These are phyloP conservation scores for Uloborus plumipes DNA, from an alignment of 2,888 invertebrate species.

Conservation along the genomic window DNA sequence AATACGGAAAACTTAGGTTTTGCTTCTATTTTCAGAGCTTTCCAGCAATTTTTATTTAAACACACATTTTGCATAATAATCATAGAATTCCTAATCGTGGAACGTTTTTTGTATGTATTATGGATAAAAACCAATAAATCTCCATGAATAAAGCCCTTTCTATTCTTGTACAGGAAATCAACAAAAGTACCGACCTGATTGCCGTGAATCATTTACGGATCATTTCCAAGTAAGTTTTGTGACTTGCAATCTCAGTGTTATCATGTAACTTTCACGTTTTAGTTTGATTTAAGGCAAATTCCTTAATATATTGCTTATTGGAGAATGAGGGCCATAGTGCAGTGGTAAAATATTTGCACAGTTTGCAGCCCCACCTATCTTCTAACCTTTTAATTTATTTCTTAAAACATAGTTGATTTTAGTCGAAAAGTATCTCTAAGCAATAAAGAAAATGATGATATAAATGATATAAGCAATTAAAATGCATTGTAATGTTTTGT, in stretches of 20 bases:
- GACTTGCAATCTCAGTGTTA: not conserved
- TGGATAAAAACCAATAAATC: not conserved
- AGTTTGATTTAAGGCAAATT: not conserved
- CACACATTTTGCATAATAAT: too few species aligned
- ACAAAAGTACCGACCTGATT: slow-evolving; percentile 74
- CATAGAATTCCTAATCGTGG: not conserved
- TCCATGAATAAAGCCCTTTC: not conserved
- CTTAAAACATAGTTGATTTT: too few species aligned
- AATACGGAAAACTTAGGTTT: too few species aligned
- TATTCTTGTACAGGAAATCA: slow-evolving; percentile 73
- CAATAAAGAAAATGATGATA: too few species aligned
- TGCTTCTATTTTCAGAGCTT: not conserved
- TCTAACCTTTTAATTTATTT: too few species aligned
- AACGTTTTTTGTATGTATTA: not conserved
- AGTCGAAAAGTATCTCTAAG: too few species aligned
- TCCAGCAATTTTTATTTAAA: too few species aligned
- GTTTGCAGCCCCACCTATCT: too few species aligned
- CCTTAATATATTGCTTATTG: not conserved
- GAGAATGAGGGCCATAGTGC: not conserved
- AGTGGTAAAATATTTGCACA: too few species aligned
- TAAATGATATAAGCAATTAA: too few species aligned
- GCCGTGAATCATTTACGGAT: slow-evolving; percentile 78
- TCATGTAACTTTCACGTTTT: too few species aligned
- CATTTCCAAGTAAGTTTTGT: slow-evolving; percentile 75
- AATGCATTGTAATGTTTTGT: too few species aligned